Evolutionary conservation across 2,888 invertebrate species (phyloP).

Genomic region (Yponomeuta malinellus): DNA sequence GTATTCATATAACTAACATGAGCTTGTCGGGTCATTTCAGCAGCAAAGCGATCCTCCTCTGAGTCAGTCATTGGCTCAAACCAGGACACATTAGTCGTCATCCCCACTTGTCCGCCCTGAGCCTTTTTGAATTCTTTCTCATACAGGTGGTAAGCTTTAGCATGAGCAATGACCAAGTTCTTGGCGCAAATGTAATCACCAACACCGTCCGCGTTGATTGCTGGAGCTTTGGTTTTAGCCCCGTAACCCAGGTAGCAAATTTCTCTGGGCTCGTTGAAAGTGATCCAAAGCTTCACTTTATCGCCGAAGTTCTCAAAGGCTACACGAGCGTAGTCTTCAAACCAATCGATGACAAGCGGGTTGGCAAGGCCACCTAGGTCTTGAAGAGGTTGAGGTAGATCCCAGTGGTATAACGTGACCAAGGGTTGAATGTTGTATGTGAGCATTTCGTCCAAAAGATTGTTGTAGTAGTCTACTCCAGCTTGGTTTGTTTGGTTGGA

Average conservation of each 20-base stretch:
- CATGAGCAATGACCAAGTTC: slow-evolving; percentile 72
- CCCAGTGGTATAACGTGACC: slow-evolving; percentile 39
- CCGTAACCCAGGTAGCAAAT: slow-evolving; percentile 17
- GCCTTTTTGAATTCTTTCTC: slow-evolving; percentile 26
- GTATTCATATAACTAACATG: slow-evolving; percentile 28
- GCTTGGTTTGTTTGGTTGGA: slow-evolving; percentile 11
- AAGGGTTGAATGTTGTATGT: slow-evolving; percentile 13
- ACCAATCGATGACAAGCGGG: slow-evolving; percentile 46
- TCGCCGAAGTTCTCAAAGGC: slow-evolving; percentile 65
- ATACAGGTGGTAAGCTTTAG: slow-evolving; percentile 36
- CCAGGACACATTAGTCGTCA: slow-evolving; percentile 35
- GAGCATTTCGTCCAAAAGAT: slow-evolving; percentile 15
- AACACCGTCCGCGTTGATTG: slow-evolving; percentile 42
- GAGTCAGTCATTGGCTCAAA: slow-evolving; percentile 44
- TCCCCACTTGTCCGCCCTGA: slow-evolving; percentile 34
- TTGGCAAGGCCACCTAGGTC: slow-evolving; percentile 34
- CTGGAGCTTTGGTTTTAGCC: slow-evolving; percentile 34
- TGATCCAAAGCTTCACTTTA: slow-evolving; percentile 75
- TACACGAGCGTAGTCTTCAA: slow-evolving; percentile 65
- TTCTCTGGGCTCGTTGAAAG: slow-evolving; percentile 73
- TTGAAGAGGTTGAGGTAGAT: slow-evolving; percentile 40
- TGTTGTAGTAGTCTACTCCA: slow-evolving; percentile 17
- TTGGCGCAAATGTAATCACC: slow-evolving; percentile 71
- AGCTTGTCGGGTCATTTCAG: slow-evolving; percentile 34
- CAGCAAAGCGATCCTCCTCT: slow-evolving; percentile 42